These are phyloP conservation scores for Coleophora deauratella DNA, from an alignment of 2,888 invertebrate species.

Conservation along the genomic window DNA sequence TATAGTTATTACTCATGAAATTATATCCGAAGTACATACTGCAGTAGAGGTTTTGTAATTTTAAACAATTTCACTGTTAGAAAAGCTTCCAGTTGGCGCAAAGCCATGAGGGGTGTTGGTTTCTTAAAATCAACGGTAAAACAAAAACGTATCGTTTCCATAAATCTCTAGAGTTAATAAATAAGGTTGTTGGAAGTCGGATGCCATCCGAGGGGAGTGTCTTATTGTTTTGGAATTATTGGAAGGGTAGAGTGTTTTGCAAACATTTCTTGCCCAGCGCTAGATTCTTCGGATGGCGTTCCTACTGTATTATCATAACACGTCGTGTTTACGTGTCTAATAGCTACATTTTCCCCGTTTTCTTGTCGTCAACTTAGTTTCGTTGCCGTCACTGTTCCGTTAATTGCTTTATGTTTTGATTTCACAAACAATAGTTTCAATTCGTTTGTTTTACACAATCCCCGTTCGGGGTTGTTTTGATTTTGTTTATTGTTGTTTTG, in stretches of 20 bases:
- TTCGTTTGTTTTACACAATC: slow-evolving; percentile 2
- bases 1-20: slow-evolving; percentile 8
- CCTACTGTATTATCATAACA: slow-evolving; percentile 66
- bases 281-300: slow-evolving; percentile 68
- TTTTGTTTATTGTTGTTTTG: slow-evolving; percentile 15
- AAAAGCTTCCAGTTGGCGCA: slow-evolving; percentile 67
- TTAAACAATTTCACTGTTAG: slow-evolving; percentile 25
- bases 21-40: slow-evolving; percentile 8
- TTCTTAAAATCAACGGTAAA: slow-evolving; percentile 56
- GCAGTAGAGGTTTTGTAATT: slow-evolving; percentile 31
- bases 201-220: slow-evolving; percentile 50
- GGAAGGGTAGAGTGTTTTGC: slow-evolving; percentile 61
- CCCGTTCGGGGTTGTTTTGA: background rate
- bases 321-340: slow-evolving; percentile 67
- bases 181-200: slow-evolving; percentile 39
- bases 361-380: slow-evolving; percentile 41
- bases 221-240: slow-evolving; percentile 59
- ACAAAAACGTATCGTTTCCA: slow-evolving; percentile 71
- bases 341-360: slow-evolving; percentile 56
- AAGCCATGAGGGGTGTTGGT: slow-evolving; percentile 74
- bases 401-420: slow-evolving; percentile 42
- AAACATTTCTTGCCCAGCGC: slow-evolving; percentile 61
- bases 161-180: slow-evolving; percentile 53
- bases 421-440: slow-evolving; percentile 13
- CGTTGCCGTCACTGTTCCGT: slow-evolving; percentile 35